Conservation (phyloP, 1,140 invertebrate genomes). For the Protaetia brevitarsis region DNA sequence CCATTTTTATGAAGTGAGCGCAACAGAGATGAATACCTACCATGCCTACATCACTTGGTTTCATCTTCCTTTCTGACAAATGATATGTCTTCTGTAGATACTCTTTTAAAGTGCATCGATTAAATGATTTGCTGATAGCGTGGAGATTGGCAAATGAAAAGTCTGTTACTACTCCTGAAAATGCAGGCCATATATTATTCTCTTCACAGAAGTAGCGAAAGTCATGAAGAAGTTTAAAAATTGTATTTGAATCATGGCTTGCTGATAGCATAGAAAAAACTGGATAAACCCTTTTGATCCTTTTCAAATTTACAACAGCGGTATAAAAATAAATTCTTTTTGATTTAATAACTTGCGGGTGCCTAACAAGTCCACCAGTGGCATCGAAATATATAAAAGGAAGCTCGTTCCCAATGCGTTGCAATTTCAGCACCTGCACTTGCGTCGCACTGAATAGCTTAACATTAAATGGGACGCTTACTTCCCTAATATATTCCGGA, state of each 20-base stretch:
- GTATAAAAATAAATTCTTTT: constrained; percentile 19
- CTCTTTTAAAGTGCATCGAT: neutral
- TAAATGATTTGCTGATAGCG: neutral
- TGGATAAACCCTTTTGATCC: neutral
- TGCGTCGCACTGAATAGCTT: too few relatives aligned
- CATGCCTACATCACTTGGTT: neutral
- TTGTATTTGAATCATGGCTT: neutral
- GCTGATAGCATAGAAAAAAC: constrained; percentile 3
- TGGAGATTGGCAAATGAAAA: neutral
- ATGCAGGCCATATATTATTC: neutral
- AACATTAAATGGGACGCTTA: too few relatives aligned
- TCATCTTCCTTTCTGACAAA: neutral
- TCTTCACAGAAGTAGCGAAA: neutral
- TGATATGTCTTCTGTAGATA: neutral
- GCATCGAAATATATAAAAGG: constrained; percentile 21
- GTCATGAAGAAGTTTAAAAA: neutral
- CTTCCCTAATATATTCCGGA: neutral
- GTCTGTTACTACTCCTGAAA: neutral
- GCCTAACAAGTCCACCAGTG: neutral
- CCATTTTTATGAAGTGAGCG: constrained; percentile 17
- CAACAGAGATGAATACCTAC: constrained; percentile 18
- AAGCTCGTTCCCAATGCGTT: too few relatives aligned
- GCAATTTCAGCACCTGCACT: too few relatives aligned
- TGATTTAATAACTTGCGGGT: neutral
- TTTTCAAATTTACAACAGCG: neutral